Evolutionary conservation across 2,888 invertebrate species (phyloP).

Genomic region (Deilephila elpenor): DNA sequence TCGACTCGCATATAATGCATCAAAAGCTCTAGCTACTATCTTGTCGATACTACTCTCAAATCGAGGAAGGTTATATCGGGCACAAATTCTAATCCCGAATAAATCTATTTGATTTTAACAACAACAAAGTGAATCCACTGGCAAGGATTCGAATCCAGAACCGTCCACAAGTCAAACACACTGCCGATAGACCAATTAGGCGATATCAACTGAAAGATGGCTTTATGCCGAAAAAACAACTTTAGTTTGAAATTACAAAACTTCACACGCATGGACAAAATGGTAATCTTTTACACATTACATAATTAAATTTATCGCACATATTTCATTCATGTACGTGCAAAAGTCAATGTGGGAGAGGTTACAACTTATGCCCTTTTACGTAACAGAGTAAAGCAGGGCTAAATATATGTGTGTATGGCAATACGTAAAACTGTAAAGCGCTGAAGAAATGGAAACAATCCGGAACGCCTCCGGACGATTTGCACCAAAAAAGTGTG

Average conservation of each 20-base stretch:
- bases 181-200: too few species aligned
- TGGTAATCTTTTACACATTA: not conserved
- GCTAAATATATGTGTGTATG: constrained; percentile 13
- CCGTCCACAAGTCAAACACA: too few species aligned
- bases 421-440: constrained; percentile 32
- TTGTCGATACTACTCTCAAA: too few species aligned
- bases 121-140: too few species aligned
- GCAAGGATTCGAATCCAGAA: too few species aligned
- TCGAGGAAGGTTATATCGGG: too few species aligned
- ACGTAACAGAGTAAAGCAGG: not conserved
- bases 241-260: not conserved
- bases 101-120: too few species aligned
- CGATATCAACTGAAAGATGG: too few species aligned
- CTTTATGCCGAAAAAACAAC: not conserved
- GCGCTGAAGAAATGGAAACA: constrained; percentile 40
- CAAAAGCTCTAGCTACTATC: too few species aligned
- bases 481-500: constrained; percentile 10
- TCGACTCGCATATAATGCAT: too few species aligned
- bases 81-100: too few species aligned
- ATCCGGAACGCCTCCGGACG: constrained; percentile 40
- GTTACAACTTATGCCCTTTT: constrained; percentile 21
- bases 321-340: not conserved
- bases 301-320: constrained; percentile 16
- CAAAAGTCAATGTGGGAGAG: constrained; percentile 15
- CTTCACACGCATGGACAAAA: not conserved